Evolutionary conservation across 2,113 vertebrate species (phyloP).

Genomic region (Cromileptes altivelis): DNA sequence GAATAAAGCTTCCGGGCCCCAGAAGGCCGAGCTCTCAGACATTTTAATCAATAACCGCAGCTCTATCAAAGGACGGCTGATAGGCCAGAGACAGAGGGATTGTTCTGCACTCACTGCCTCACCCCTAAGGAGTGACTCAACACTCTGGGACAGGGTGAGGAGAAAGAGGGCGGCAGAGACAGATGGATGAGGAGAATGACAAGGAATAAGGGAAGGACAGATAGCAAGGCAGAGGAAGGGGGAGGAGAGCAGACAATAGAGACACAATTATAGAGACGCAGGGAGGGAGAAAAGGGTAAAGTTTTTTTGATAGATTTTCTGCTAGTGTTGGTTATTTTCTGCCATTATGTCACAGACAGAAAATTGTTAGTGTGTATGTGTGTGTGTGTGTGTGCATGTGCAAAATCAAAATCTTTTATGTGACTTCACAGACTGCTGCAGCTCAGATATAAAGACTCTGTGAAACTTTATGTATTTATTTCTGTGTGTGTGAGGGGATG

Average conservation of each 20-base stretch:
- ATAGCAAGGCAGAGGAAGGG: conserved; percentile 50
- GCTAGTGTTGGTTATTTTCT: conserved; percentile 65
- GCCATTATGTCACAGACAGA: conserved; percentile 57
- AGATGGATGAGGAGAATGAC: conserved; percentile 68
- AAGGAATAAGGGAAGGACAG: conserved; percentile 62
- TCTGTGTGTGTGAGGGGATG: background rate
- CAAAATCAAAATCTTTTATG: conserved; percentile 47
- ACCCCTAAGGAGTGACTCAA: conserved; percentile 78
- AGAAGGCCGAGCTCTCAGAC: conserved; percentile 80
- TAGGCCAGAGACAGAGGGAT: conserved; percentile 80
- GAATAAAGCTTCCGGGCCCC: conserved; percentile 81
- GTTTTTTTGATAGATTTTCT: conserved; percentile 59
- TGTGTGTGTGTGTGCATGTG: background rate
- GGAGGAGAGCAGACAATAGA: conserved; percentile 54
- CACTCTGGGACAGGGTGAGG: conserved; percentile 69
- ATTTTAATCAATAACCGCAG: conserved; percentile 84
- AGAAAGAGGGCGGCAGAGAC: conserved; percentile 60
- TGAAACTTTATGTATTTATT: conserved; percentile 11
- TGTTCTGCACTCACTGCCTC: conserved; percentile 77
- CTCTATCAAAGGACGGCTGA: conserved; percentile 82
- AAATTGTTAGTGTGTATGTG: conserved; percentile 29
- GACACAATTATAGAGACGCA: conserved; percentile 59
- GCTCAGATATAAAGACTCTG: conserved; percentile 42
- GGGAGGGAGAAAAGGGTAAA: conserved; percentile 45
- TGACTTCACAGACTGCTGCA: conserved; percentile 53